Evolutionary conservation across 2,797 vertebrate species (phyloP), one percentile per base, ranked within the genome.

Genomic region (Sebastes diploproa): DNA sequence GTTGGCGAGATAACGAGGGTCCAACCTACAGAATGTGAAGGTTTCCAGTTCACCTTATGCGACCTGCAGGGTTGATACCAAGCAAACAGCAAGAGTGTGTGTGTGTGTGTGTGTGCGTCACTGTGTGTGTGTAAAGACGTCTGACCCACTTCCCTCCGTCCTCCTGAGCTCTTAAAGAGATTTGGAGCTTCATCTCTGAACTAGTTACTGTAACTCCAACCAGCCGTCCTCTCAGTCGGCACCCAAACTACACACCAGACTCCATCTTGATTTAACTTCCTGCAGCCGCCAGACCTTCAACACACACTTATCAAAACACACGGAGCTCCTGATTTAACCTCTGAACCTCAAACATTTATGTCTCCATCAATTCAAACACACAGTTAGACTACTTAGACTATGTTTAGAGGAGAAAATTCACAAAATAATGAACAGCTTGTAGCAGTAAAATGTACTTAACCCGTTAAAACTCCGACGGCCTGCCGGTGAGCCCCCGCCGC

Each of bases 131-230:
- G 71, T 64, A 72, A 81, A 85, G 87, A 79, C 62, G 75, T 88
- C 84, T 92, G 90, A 92, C 86, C 92, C 82, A 92, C 68, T 89
- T 92, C 79, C 78, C 89, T 81, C 55, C 2, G 22, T 83, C 67
- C 72, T 90, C 56, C 82, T 92, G 89, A 95, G 90, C 90, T 87
- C 89, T 89, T 95, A 91, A 92, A 89, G 77, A 89, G 92, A 94
- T 95, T 92, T 90, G 69, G 55, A 89, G 74, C 82, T 86, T 86
- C 22, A 16, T 79, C 85, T 87, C 77, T 86, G 68, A 84, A 84
- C 78, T 77, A 13, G 74, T 86, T 82, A 27, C 46, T 5, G 63
- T 10, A 42, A 63, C 78, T 64, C 59, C 42, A 54, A 72, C 10
- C 56, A 18, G 65, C 34, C 81, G 25, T 60, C 71, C 65, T 50